phyloP scores from a whole-genome alignment of 1,140 invertebrate species.

The Rhagoletis zephyria region DNA sequence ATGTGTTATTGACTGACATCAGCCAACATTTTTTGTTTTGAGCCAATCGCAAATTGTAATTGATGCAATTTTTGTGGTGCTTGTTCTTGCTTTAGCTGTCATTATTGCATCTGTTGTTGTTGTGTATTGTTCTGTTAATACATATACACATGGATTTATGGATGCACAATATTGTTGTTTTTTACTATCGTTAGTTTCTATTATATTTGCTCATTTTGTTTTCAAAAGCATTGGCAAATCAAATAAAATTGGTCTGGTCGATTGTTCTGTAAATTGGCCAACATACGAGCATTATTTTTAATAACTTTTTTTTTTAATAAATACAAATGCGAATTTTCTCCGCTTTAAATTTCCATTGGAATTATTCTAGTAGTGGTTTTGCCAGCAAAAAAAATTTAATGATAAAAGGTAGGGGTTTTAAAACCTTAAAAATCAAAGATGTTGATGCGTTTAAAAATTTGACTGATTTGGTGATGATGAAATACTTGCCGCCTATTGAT shows the following conservation, averaged over 20 bases:
- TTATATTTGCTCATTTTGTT: constrained; percentile 42
- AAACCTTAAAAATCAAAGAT: no score
- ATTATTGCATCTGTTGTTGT: constrained; percentile 14
- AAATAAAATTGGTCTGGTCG: constrained; percentile 6
- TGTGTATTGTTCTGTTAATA: constrained; percentile 16
- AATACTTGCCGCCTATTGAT: no score
- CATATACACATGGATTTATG: no score
- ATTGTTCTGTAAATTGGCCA: neutral
- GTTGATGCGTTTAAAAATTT: no score
- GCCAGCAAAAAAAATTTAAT: no score
- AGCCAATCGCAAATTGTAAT: constrained; percentile 12
- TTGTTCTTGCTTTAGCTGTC: neutral
- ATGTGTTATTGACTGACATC: constrained; percentile 12
- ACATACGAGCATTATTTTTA: no score
- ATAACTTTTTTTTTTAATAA: no score
- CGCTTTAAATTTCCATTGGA: no score
- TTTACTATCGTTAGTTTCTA: constrained; percentile 26
- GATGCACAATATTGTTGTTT: neutral
- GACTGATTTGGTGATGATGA: no score
- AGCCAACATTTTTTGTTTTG: constrained; percentile 38
- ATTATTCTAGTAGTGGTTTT: no score
- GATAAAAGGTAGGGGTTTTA: no score
- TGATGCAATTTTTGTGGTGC: constrained; percentile 19
- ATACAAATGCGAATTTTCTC: no score
- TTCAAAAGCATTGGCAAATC: constrained; percentile 34